Conservation (phyloP, 2,113 vertebrate genomes). For the Bubalus kerabau region DNA sequence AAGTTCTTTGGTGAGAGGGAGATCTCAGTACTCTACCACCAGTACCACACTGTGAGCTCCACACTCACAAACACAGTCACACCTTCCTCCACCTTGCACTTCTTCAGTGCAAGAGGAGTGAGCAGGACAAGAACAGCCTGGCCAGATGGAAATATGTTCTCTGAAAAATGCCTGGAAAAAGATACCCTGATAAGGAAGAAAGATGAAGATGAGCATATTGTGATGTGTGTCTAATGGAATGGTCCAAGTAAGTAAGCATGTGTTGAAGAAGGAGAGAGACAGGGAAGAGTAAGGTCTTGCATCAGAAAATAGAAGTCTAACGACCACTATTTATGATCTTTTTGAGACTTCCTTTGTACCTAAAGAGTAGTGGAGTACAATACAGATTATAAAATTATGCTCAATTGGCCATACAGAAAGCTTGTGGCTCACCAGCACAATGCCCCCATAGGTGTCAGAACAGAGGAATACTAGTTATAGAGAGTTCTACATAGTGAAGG, state of each 20-base stretch:
- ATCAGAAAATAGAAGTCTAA: not conserved
- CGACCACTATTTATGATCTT: not conserved
- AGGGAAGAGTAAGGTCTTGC: not conserved
- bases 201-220: not conserved
- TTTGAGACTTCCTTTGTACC: not conserved
- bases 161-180: not conserved
- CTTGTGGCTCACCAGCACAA: not conserved
- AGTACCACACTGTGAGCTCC: fast-evolving
- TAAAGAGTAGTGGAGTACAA: not conserved
- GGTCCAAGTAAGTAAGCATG: not conserved
- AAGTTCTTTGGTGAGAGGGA: no score
- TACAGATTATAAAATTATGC: not conserved
- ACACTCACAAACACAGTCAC: not conserved
- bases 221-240: not conserved
- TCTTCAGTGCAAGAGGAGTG: not conserved
- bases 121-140: not conserved
- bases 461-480: not conserved
- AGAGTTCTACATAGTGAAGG: not conserved
- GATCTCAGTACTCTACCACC: not conserved
- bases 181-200: not conserved
- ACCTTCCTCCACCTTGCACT: not conserved
- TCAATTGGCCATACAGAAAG: not conserved
- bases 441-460: not conserved
- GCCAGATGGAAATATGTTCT: not conserved
- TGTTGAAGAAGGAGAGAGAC: not conserved